Evolutionary conservation across 2,888 invertebrate genomes (phyloP).

Genomic region (Clivina fossor): DNA sequence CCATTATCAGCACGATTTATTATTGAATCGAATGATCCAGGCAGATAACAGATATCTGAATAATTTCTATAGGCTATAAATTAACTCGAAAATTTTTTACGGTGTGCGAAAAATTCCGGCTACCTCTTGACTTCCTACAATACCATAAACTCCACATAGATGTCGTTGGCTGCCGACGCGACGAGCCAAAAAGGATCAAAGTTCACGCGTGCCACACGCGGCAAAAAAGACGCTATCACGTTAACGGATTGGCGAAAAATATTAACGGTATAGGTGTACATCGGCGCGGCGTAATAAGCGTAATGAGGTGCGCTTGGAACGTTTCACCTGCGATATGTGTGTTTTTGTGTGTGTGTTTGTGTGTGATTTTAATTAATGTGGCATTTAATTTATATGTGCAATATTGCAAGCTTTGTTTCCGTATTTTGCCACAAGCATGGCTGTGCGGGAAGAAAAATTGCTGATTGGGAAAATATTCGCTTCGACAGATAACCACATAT

Average conservation of each 20-base stretch:
- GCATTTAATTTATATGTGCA: constrained; percentile 27
- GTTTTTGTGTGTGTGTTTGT: no score
- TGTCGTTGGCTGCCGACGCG: not conserved
- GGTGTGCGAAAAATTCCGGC: constrained; percentile 8
- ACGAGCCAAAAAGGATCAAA: not conserved
- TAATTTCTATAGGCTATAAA: constrained; percentile 31
- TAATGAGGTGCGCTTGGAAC: constrained; percentile 19
- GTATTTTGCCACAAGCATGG: no score
- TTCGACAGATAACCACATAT: no score
- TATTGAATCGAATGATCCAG: constrained; percentile 31
- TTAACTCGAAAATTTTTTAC: constrained; percentile 26
- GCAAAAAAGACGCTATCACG: no score
- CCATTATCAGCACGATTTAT: constrained; percentile 33
- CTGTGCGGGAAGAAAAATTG: no score
- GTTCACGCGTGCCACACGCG: no score
- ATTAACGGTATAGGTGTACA: constrained; percentile 23
- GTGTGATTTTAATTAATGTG: constrained; percentile 32
- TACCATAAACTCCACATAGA: no score
- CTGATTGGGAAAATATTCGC: no score
- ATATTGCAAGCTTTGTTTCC: constrained; percentile 20
- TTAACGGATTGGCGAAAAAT: constrained; percentile 24
- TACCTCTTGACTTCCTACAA: not conserved
- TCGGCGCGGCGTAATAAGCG: constrained; percentile 28
- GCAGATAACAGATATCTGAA: constrained; percentile 14
- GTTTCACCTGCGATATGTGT: no score